Conservation (phyloP, 2,113 vertebrate genomes). For the Albula glossodonta region DNA sequence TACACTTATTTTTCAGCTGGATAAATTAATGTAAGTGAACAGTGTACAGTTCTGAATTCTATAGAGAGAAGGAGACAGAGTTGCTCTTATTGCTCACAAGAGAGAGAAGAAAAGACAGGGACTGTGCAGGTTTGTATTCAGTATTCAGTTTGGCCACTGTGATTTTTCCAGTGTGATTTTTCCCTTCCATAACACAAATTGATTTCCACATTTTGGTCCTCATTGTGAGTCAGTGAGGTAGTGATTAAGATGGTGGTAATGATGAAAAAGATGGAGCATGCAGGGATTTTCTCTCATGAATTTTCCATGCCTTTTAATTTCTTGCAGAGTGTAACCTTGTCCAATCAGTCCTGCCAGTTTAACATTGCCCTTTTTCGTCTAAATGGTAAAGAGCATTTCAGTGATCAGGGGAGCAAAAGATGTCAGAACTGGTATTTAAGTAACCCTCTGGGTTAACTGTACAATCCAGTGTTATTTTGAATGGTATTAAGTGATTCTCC, state of each 20-base stretch:
- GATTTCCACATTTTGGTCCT: background rate
- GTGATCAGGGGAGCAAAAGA: background rate
- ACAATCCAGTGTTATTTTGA: background rate
- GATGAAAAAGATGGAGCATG: background rate
- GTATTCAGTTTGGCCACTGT: background rate
- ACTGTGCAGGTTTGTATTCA: background rate
- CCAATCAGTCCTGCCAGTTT: background rate
- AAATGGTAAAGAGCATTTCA: background rate
- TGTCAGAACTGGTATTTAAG: background rate
- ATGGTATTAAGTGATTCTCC: background rate
- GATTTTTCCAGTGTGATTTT: background rate
- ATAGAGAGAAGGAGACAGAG: background rate
- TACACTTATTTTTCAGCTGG: too few relatives aligned
- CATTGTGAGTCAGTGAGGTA: background rate
- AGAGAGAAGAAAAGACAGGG: background rate
- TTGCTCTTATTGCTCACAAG: background rate
- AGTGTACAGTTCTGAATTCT: background rate
- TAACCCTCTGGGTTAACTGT: background rate
- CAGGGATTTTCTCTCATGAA: background rate
- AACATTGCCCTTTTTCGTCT: background rate
- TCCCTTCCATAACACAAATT: background rate
- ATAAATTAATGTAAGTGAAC: too few relatives aligned
- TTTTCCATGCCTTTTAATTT: background rate
- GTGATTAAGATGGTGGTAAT: background rate
- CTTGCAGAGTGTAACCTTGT: background rate